phyloP scores from a whole-genome alignment of 2,113 vertebrate genomes.

The Notothenia coriiceps region DNA sequence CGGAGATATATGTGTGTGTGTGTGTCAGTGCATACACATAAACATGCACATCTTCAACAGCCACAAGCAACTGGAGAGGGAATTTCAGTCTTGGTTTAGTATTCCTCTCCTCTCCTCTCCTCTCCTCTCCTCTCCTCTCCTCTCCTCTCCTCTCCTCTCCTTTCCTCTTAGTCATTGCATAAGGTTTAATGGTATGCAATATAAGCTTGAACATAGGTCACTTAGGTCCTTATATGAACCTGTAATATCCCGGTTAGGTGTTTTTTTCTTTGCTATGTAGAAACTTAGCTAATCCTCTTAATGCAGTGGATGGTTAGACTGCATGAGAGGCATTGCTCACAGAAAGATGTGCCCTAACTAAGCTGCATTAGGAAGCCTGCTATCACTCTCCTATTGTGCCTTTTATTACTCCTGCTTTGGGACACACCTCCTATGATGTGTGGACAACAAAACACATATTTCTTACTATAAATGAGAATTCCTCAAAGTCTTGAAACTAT shows the following conservation, averaged over 20 bases:
- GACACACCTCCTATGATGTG: constrained; percentile 9
- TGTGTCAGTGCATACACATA: constrained; percentile 25
- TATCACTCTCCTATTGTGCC: constrained; percentile 34
- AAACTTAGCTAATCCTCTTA: constrained; percentile 67
- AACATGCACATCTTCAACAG: constrained; percentile 64
- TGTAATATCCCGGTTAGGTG: constrained; percentile 28
- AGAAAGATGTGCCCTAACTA: constrained; percentile 49
- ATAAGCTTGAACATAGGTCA: constrained; percentile 40
- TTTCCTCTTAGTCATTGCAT: constrained; percentile 14
- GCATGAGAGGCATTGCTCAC: constrained; percentile 60
- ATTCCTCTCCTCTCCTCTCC: constrained; percentile 14
- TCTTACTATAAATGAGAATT: constrained; percentile 22
- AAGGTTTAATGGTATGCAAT: constrained; percentile 45
- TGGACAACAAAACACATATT: constrained; percentile 15
- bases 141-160: background rate
- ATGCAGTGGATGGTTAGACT: constrained; percentile 62
- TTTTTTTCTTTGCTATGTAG: constrained; percentile 50
- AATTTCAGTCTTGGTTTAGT: constrained; percentile 67
- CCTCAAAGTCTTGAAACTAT: constrained; percentile 7
- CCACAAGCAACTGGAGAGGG: constrained; percentile 71
- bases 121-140: constrained; percentile 5
- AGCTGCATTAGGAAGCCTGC: constrained; percentile 43
- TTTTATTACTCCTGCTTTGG: constrained; percentile 40
- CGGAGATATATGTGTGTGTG: constrained; percentile 43
- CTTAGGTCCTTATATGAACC: constrained; percentile 32